Conservation (phyloP, 2,113 vertebrate genomes). For the Lonchura striata region DNA sequence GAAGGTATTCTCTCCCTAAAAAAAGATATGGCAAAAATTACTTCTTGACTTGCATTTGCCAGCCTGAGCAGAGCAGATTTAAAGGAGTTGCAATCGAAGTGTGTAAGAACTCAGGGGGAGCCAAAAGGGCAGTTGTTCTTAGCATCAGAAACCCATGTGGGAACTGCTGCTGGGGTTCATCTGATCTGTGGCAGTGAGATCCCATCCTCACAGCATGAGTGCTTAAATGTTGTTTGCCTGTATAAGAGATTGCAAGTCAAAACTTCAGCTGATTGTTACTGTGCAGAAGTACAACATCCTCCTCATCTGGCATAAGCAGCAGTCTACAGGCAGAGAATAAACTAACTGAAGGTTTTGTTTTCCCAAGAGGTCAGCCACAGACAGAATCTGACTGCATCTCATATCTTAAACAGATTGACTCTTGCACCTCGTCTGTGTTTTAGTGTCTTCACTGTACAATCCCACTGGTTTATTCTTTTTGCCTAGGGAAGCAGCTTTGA, state of each 20-base stretch:
- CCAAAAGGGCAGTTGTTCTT: not conserved
- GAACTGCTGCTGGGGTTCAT: not conserved
- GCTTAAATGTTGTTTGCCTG: not conserved
- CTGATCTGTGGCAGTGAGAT: not conserved
- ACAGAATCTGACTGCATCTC: not conserved
- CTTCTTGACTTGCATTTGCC: not conserved
- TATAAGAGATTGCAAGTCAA: not conserved
- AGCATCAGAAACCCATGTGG: not conserved
- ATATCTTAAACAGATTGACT: not conserved
- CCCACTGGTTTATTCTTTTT: not conserved
- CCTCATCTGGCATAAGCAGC: not conserved
- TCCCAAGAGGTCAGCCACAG: not conserved
- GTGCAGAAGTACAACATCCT: not conserved
- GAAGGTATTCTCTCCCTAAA: not conserved
- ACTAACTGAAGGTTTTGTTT: not conserved
- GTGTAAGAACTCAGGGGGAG: rapidly evolving
- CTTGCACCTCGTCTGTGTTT: not conserved
- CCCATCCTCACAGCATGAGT: not conserved
- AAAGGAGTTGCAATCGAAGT: not conserved
- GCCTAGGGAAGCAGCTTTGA: not conserved
- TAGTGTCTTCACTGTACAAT: not conserved
- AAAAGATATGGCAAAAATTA: not conserved
- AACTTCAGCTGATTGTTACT: not conserved
- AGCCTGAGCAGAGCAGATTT: not conserved
- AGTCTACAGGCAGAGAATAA: not conserved